phyloP scores from a whole-genome alignment of 2,113 vertebrate species.

The Gasterosteus nipponicus region DNA sequence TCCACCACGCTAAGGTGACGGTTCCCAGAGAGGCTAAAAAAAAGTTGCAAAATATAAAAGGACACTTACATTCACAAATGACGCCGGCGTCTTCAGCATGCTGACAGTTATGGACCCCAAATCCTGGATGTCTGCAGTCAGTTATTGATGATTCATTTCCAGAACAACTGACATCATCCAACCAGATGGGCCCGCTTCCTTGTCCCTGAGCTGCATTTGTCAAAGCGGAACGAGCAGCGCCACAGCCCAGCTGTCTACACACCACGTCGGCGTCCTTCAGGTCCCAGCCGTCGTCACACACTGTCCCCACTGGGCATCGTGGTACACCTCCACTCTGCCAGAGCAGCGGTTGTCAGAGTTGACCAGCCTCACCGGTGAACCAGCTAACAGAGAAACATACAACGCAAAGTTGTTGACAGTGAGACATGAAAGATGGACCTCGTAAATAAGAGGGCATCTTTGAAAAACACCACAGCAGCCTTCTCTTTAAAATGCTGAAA shows the following conservation, averaged over 20 bases:
- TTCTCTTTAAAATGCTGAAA: neutral
- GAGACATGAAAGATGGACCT: neutral
- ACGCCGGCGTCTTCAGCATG: conserved; percentile 32
- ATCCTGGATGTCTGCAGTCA: conserved; percentile 42
- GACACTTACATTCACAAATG: conserved; percentile 39
- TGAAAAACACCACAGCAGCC: neutral
- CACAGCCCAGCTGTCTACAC: conserved; percentile 64
- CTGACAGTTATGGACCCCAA: conserved; percentile 52
- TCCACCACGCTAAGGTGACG: too few species aligned
- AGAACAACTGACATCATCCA: conserved; percentile 53
- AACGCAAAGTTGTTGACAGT: neutral
- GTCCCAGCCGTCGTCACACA: conserved; percentile 63
- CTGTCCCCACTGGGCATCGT: neutral
- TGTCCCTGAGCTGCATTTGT: too few species aligned
- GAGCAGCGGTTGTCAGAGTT: conserved; percentile 52
- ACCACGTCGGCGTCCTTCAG: conserved; percentile 52
- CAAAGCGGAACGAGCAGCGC: neutral
- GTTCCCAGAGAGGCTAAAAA: too few species aligned
- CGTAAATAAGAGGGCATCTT: neutral
- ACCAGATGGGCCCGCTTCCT: conserved; percentile 60
- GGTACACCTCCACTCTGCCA: conserved; percentile 52
- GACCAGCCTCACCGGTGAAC: conserved; percentile 53
- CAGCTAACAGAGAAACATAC: conserved; percentile 32
- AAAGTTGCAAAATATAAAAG: neutral
- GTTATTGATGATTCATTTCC: conserved; percentile 45